A percentile compares a stretch with the other conserved stretches of the same genome.
phyloP scores from a whole-genome alignment of 2,888 invertebrate genomes.

The Cantharis rustica region DNA sequence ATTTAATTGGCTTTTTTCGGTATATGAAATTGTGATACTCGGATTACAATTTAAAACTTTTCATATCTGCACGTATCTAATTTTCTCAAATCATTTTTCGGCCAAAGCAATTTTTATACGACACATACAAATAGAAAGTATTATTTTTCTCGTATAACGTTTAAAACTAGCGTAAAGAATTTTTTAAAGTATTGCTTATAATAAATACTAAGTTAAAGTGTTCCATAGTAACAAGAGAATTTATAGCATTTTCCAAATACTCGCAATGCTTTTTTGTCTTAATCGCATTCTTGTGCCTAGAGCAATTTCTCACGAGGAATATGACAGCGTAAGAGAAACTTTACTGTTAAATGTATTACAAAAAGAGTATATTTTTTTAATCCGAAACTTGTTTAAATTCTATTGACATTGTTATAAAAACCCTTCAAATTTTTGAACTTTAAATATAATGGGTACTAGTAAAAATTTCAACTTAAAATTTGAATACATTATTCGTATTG shows the following conservation, averaged over 20 bases:
- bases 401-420: not conserved
- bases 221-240: constrained; percentile 2
- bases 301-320: not conserved
- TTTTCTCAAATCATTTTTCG: not conserved
- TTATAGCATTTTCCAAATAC: constrained; percentile 3
- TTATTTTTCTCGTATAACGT: not conserved
- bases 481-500: too few relatives aligned
- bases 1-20: not conserved
- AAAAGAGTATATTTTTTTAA: not conserved
- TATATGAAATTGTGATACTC: not conserved
- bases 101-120: not conserved
- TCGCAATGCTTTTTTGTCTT: constrained; percentile 4
- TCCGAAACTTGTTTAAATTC: not conserved
- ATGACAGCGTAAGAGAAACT: constrained; percentile 1
- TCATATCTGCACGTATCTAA: not conserved
- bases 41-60: not conserved
- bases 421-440: not conserved
- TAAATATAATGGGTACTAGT: not conserved
- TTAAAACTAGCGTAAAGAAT: not conserved
- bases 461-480: too few relatives aligned
- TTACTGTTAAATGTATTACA: not conserved
- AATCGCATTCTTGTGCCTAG: constrained; percentile 1
- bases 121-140: not conserved
- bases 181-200: not conserved
- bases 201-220: constrained; percentile 2